Conservation (phyloP, 2,888 invertebrate species). For the Willowsia nigromaculata region DNA sequence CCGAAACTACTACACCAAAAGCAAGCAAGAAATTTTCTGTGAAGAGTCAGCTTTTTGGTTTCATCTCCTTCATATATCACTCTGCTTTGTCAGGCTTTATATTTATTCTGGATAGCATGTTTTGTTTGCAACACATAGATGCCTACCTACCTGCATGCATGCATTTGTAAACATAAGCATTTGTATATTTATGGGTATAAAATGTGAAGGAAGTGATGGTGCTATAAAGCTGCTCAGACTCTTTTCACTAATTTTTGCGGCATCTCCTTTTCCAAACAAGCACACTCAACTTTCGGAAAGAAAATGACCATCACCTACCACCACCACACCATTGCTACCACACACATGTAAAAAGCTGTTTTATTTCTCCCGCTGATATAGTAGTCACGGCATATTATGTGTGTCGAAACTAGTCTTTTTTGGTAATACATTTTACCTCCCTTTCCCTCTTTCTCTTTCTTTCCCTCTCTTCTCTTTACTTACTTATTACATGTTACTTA, state of each 20-base stretch:
- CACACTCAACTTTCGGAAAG: not conserved
- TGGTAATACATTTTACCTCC: conserved; percentile 56
- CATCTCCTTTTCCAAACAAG: conserved; percentile 13
- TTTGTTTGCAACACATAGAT: not conserved
- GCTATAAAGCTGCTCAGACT: not conserved
- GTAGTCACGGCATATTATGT: conserved; percentile 63
- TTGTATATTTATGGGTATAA: not conserved
- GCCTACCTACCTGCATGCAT: not conserved
- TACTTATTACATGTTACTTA: conserved; percentile 68
- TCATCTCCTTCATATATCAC: not conserved
- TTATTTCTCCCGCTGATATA: conserved; percentile 16
- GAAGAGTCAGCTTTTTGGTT: conserved; percentile 19
- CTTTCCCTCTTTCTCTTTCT: conserved; percentile 3
- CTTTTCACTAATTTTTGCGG: conserved; percentile 31
- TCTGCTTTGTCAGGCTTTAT: not conserved
- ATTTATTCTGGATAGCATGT: not conserved
- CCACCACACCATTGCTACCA: not conserved
- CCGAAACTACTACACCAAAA: not conserved
- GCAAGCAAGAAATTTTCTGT: not conserved
- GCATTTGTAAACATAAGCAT: not conserved
- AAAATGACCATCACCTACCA: conserved; percentile 29
- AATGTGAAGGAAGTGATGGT: not conserved
- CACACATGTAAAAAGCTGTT: conserved; percentile 20
- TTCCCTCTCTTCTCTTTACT: not conserved
- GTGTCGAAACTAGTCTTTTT: conserved; percentile 53